Conservation (phyloP, 2,888 invertebrate species). For the Phaonia tiefii region DNA sequence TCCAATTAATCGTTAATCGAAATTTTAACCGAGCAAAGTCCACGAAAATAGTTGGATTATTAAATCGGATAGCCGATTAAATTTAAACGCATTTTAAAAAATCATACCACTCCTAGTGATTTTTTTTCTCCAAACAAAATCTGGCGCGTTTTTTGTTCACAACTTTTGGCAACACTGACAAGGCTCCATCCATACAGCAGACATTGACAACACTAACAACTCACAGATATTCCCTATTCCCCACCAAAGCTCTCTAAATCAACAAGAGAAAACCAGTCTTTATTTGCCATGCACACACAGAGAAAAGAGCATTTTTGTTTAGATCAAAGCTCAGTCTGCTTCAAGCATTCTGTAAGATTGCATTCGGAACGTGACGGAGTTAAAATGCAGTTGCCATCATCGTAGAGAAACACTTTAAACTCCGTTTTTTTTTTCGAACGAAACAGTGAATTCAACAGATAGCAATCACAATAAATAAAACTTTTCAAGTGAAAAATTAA, state of each 20-base stretch:
- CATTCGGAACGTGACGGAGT: slow-evolving; percentile 51
- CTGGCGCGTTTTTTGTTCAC: no score
- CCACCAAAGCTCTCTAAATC: slow-evolving; percentile 59
- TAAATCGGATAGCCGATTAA: no score
- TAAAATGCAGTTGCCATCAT: slow-evolving; percentile 17
- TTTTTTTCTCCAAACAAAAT: no score
- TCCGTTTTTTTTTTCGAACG: slow-evolving; percentile 15
- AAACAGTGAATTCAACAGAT: slow-evolving; percentile 38
- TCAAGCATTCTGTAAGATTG: slow-evolving; percentile 63
- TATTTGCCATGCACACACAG: slow-evolving; percentile 42
- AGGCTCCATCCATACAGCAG: not conserved
- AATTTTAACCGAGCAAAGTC: no score
- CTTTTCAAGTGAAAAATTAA: not conserved
- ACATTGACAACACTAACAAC: slow-evolving; percentile 45
- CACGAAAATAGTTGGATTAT: no score
- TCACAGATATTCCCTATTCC: slow-evolving; percentile 49
- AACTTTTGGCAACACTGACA: no score
- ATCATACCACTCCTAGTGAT: no score
- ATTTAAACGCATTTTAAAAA: no score
- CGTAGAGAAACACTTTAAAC: slow-evolving; percentile 17
- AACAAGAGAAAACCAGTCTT: slow-evolving; percentile 61
- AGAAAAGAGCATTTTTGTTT: slow-evolving; percentile 54
- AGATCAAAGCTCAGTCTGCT: slow-evolving; percentile 66
- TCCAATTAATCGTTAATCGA: no score
- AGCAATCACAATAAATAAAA: slow-evolving; percentile 16